phyloP scores from a whole-genome alignment of 2,113 vertebrate species.

The Callionymus lyra region DNA sequence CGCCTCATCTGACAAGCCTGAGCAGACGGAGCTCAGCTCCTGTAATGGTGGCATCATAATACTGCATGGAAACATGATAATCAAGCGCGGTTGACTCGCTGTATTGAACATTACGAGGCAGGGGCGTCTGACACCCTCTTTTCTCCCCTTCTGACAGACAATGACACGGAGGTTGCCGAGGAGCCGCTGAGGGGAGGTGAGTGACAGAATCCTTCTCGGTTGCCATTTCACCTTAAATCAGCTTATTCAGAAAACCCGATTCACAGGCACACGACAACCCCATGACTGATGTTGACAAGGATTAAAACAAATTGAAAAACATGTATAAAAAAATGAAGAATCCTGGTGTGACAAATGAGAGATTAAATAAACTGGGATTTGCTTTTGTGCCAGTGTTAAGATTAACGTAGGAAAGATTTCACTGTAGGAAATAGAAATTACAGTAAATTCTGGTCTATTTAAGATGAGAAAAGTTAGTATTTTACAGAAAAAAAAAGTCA shows the following conservation, averaged over 20 bases:
- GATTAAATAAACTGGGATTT: too few relatives aligned
- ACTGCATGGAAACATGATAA: slow-evolving; percentile 12
- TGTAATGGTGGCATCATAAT: slow-evolving; percentile 3
- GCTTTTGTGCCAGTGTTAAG: too few relatives aligned
- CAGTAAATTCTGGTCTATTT: too few relatives aligned
- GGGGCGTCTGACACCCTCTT: slow-evolving; percentile 34
- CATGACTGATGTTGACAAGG: slow-evolving; percentile 21
- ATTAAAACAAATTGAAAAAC: too few relatives aligned
- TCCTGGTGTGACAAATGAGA: too few relatives aligned
- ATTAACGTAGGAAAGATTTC: too few relatives aligned
- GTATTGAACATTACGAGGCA: slow-evolving; percentile 23
- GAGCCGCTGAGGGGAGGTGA: slow-evolving; percentile 57
- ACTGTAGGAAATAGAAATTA: too few relatives aligned
- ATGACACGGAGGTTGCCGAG: slow-evolving; percentile 55
- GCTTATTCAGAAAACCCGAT: slow-evolving; percentile 45
- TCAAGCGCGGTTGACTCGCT: slow-evolving; percentile 19
- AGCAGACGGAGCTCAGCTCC: not conserved
- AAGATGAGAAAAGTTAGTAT: too few relatives aligned
- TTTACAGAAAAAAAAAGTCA: too few relatives aligned
- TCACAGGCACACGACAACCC: slow-evolving; percentile 28
- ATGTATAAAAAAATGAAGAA: too few relatives aligned
- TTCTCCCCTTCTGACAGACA: slow-evolving; percentile 44
- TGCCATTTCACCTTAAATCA: slow-evolving; percentile 51
- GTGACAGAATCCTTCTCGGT: slow-evolving; percentile 57
- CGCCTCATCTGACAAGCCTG: too few relatives aligned